Base-by-base conservation (phyloP, 2,113 vertebrate genomes). In the Ictalurus furcatus region DNA sequence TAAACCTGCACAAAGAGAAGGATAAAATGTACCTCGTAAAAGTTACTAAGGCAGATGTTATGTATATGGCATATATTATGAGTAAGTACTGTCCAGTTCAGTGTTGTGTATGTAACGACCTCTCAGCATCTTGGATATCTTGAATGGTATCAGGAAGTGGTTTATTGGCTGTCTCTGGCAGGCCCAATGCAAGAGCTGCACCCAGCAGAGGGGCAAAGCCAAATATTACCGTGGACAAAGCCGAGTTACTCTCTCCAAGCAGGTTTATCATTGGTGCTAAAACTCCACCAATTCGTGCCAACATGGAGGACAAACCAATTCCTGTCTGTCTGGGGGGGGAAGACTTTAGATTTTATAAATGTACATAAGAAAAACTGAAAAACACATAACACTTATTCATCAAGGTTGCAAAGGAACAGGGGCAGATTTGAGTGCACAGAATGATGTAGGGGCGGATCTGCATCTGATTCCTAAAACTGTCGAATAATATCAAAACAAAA, bases 101-200 rank as follows among this genome's bases (percentile, higher is more conserved):
- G 14, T n/a, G 17, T 28, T 69, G 76, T 74, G 40, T 84, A 4
- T 28, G 11, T 34, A 4, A 37, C 56, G 59, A 92, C 91, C 74
- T 94, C 90, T 97, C 96, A 82, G 92, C 93, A 0, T 96, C 95
- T 21, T 95, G 93, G 82, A 97, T 93, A 0, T 96, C 95, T 17
- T 95, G 93, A 84, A 97, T 93, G 6, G 95, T 97, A 92, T 97
- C 96, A 11, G 95, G 92, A 56, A 97, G 94, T 6, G 96, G 95
- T 76, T 88, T 52, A 56, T 94, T 85, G 0, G 94, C 94, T 0
- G 96, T 97, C 93, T 97, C 97, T 0, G 95, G 94, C 90, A 97
- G 94, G 6, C 94, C 95, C 91, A 96, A 92, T 30, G 95, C 92
- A 0, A 95, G 90, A 73, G 94, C 85, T 2, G 97, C 96, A 0